A percentile compares a stretch with the other conserved stretches of the same genome.
These are phyloP conservation scores for Bombus waltoni DNA, from an alignment of 1,140 invertebrate species.

Conservation along the genomic window DNA sequence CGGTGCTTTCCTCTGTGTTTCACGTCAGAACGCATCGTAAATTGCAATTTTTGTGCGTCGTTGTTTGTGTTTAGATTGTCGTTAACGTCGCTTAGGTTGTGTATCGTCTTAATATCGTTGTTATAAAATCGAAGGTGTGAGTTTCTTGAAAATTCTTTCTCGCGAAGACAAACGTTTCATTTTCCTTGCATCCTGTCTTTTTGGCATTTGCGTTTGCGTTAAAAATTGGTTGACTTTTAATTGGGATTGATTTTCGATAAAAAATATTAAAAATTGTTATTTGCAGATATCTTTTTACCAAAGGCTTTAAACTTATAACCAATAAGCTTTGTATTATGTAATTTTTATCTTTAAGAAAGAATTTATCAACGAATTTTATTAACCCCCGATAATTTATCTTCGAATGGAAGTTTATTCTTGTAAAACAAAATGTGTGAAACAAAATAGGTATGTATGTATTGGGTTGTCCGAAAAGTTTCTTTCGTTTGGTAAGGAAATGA, in stretches of 20 bases:
- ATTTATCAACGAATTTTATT: not conserved
- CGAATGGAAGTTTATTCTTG: not conserved
- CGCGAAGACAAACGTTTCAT: not conserved
- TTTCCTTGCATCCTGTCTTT: not conserved
- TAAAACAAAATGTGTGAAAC: not conserved
- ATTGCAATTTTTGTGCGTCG: not conserved
- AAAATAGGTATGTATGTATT: not conserved
- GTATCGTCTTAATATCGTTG: too few relatives aligned
- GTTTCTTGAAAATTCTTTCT: too few relatives aligned
- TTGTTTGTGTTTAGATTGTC: too few relatives aligned
- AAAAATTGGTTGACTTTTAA: not conserved
- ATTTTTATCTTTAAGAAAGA: not conserved
- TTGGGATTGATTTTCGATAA: not conserved
- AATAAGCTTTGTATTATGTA: not conserved
- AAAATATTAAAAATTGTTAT: not conserved
- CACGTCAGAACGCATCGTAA: not conserved
- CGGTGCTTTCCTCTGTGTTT: not conserved
- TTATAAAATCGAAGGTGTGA: too few relatives aligned
- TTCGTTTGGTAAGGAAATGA: too few relatives aligned
- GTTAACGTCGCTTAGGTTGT: not conserved
- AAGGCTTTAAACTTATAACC: not conserved
- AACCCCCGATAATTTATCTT: not conserved
- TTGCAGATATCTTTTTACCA: too few relatives aligned
- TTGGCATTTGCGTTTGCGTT: not conserved
- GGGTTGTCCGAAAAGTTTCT: too few relatives aligned